phyloP scores from a whole-genome alignment of 2,888 invertebrate genomes.

The Thecophora atra region DNA sequence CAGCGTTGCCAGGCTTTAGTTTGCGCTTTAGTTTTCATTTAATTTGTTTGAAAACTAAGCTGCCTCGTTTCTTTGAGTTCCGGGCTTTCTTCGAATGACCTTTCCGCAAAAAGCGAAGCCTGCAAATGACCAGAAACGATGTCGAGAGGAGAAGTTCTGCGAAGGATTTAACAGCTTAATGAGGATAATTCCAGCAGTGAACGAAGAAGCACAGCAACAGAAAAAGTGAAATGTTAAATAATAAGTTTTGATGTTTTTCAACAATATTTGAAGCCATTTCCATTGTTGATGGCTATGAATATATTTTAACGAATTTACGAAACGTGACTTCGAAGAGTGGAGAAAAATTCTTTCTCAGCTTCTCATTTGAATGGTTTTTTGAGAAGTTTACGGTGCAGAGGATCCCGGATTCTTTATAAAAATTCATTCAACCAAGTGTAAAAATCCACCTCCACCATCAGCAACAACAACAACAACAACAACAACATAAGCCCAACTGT shows the following conservation, averaged over 20 bases:
- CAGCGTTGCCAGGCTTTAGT: background rate
- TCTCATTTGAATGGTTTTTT: no score
- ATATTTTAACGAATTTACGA: no score
- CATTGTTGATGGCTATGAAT: no score
- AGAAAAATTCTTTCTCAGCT: no score
- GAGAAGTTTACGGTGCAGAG: no score
- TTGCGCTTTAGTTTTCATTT: slow-evolving; percentile 38
- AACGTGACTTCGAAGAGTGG: no score
- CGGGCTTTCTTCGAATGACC: background rate
- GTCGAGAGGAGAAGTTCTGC: slow-evolving; percentile 13
- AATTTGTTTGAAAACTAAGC: slow-evolving; percentile 44
- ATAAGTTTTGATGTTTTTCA: no score
- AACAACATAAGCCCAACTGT: slow-evolving; percentile 52
- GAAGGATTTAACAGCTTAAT: slow-evolving; percentile 11
- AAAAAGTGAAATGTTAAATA: background rate
- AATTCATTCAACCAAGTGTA: no score
- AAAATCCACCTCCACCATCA: background rate
- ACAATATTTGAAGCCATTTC: no score
- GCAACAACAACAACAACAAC: slow-evolving; percentile 13
- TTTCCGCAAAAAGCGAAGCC: background rate
- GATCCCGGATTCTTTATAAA: no score
- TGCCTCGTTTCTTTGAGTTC: slow-evolving; percentile 34
- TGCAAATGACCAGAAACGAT: slow-evolving; percentile 6
- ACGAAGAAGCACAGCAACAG: background rate
- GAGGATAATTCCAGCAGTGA: slow-evolving; percentile 19